Base-by-base conservation (phyloP, 2,797 vertebrate species). In the Tenualosa ilisha region DNA sequence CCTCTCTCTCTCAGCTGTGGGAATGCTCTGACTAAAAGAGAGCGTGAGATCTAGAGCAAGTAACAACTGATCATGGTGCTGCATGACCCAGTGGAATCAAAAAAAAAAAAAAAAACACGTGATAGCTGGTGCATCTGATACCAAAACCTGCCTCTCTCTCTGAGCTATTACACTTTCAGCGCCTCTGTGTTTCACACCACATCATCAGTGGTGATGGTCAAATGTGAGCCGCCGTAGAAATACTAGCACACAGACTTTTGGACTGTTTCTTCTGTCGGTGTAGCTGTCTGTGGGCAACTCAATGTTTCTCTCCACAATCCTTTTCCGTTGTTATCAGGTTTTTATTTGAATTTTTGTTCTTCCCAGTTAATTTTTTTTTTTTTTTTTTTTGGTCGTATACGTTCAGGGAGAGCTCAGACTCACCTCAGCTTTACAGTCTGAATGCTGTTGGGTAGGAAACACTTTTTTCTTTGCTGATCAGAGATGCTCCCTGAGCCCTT, bases 361-460 rank as follows among this genome's bases (percentile, higher is more conserved):
- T 75, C 31, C 89, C 85, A 85, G 82, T 88, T 90, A 46, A 88
- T 85, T 88, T 81, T 87, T 31, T 56, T 82, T 89, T 81, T 79
- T 89, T 85, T 85, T 56, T 85, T 83, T 86, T 83, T 24, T 85
- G 46, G 68, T 85, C 20, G 85, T 85, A 54, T 51, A 82, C 81
- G 85, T 83, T 87, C 81, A 84, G 86, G 85, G 89, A 91, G 92
- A 93, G 86, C 88, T 87, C 89, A 90, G 90, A 91, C 82, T 92
- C 90, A 91, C 91, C 85, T 92, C 93, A 95, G 93, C 94, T 95
- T 95, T 93, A 93, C 90, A 90, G 91, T 93, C 86, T 86, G 89
- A 89, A 88, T 90, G 87, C 91, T 93, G 90, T 93, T 89, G 89
- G 89, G 89, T 90, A 89, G 91, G 87, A 89, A 92, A 86, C 72